Conservation (phyloP, 1,140 invertebrate species). For the Forficula auricularia region DNA sequence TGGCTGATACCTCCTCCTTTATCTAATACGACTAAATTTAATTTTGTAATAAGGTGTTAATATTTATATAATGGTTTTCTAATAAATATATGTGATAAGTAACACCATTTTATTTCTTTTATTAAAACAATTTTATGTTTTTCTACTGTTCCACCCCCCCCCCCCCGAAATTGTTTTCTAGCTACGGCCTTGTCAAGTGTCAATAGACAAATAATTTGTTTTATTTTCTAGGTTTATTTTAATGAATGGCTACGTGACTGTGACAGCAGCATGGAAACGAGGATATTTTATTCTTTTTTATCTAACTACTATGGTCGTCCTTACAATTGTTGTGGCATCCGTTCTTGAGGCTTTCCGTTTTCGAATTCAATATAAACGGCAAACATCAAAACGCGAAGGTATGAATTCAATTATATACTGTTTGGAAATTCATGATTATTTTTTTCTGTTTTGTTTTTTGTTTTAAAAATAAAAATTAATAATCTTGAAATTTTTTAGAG, state of each 20-base stretch:
- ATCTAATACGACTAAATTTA: too few species aligned
- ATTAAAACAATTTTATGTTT: too few species aligned
- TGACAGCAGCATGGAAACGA: slow-evolving; percentile 45
- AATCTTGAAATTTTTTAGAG: slow-evolving; percentile 27
- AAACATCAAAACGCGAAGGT: slow-evolving; percentile 68
- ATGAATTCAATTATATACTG: slow-evolving; percentile 16
- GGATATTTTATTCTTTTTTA: slow-evolving; percentile 84
- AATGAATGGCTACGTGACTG: slow-evolving; percentile 41
- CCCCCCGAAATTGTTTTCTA: too few species aligned
- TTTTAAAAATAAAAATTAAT: slow-evolving; percentile 9
- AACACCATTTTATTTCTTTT: too few species aligned
- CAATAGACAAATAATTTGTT: too few species aligned
- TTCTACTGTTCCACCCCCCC: too few species aligned
- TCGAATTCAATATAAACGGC: slow-evolving; percentile 68
- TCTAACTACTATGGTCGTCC: slow-evolving; percentile 75
- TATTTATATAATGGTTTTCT: too few species aligned
- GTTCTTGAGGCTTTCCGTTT: slow-evolving; percentile 81
- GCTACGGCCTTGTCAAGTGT: too few species aligned
- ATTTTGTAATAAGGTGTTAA: too few species aligned
- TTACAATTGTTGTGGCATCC: slow-evolving; percentile 79
- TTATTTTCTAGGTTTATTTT: slow-evolving; percentile 12
- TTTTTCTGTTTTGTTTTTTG: slow-evolving; percentile 6
- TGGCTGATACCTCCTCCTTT: too few species aligned
- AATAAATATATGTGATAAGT: too few species aligned
- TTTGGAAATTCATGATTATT: slow-evolving; percentile 1